Conservation (phyloP, 92 coral and sea anemone genomes). For the Porites divaricata region DNA sequence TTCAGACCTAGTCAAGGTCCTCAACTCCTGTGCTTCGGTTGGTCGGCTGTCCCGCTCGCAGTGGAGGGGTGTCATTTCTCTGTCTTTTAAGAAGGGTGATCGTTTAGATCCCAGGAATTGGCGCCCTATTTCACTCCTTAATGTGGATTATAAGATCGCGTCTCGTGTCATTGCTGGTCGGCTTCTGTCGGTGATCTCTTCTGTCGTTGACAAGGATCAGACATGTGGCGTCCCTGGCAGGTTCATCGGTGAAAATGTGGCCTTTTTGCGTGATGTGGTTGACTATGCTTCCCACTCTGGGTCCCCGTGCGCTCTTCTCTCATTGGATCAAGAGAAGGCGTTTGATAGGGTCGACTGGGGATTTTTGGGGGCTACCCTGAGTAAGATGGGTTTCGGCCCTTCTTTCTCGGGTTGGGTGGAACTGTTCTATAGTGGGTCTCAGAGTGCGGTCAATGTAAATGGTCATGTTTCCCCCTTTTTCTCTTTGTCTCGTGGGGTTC, state of each 20-base stretch:
- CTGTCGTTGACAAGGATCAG: conserved; percentile 9
- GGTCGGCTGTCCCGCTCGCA: not conserved
- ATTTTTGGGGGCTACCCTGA: not conserved
- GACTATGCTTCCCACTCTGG: not conserved
- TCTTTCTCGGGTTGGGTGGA: conserved; percentile 12
- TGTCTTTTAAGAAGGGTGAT: not conserved
- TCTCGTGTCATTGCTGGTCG: not conserved
- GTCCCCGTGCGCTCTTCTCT: conserved; percentile 5
- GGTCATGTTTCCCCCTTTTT: conserved; percentile 25
- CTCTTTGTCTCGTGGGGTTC: conserved; percentile 21
- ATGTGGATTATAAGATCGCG: not conserved
- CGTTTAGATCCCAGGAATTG: not conserved
- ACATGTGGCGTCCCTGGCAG: conserved; percentile 36
- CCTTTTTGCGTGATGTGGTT: conserved; percentile 8
- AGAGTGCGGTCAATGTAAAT: conserved; percentile 28
- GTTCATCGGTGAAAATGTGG: conserved; percentile 21
- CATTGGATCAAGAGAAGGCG: conserved; percentile 5
- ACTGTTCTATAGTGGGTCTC: not conserved
- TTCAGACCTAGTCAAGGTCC: not conserved
- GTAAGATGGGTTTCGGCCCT: conserved; percentile 28
- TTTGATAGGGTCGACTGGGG: conserved; percentile 15
- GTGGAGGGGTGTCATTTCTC: not conserved
- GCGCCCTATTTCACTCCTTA: not conserved
- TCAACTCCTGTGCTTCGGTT: not conserved
- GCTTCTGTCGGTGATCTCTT: conserved; percentile 16